phyloP scores from a whole-genome alignment of 2,797 vertebrate genomes.

The Melanotaenia maccullochi region DNA sequence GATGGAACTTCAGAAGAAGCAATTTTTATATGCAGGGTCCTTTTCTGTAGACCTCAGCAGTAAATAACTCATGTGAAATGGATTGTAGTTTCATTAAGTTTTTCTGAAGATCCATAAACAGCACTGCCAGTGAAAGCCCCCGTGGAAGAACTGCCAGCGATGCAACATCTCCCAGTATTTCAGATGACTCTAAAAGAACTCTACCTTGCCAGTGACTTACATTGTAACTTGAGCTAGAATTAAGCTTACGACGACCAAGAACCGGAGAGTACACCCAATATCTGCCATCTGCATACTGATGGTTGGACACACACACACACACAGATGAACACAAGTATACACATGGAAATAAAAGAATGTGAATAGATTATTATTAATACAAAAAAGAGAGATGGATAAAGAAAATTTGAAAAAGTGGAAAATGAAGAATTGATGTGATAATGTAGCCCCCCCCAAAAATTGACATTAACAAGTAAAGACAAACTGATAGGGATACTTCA shows the following conservation, averaged over 20 bases:
- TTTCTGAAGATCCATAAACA: slow-evolving; percentile 47
- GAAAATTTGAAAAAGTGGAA: slow-evolving; percentile 13
- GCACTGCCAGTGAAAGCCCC: slow-evolving; percentile 9
- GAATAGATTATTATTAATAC: slow-evolving; percentile 1
- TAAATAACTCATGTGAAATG: slow-evolving; percentile 18
- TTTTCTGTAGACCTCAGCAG: slow-evolving; percentile 18
- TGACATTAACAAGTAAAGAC: slow-evolving; percentile 17
- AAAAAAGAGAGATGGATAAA: background rate
- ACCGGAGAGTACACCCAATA: slow-evolving; percentile 97
- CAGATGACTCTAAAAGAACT: slow-evolving; percentile 16
- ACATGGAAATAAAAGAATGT: slow-evolving; percentile 20
- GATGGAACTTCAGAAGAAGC: slow-evolving; percentile 47
- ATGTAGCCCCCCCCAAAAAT: background rate
- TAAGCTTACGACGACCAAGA: slow-evolving; percentile 85
- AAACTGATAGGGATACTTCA: slow-evolving; percentile 52
- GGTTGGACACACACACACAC: slow-evolving; percentile 52
- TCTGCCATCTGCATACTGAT: slow-evolving; percentile 94
- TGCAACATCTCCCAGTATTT: slow-evolving; percentile 4
- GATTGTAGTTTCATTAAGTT: slow-evolving; percentile 2
- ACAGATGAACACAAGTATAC: slow-evolving; percentile 23
- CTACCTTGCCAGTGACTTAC: slow-evolving; percentile 76
- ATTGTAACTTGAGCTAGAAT: slow-evolving; percentile 78
- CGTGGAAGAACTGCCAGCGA: slow-evolving; percentile 12
- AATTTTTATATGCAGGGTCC: slow-evolving; percentile 9
- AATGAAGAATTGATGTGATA: slow-evolving; percentile 19